Evolutionary conservation across 2,888 invertebrate genomes (phyloP).

Genomic region (Dicyrtomina minuta): DNA sequence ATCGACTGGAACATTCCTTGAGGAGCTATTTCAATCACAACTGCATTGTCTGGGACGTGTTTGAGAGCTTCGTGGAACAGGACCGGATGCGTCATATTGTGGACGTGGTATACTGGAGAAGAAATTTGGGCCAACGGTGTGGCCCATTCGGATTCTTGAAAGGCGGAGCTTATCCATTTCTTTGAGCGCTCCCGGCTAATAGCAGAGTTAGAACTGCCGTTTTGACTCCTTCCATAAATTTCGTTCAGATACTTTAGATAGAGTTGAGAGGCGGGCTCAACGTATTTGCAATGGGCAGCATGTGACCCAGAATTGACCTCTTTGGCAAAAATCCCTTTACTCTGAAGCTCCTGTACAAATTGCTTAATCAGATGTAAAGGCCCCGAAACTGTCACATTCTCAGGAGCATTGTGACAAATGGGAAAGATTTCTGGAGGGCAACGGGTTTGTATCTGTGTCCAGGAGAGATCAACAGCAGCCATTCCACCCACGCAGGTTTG

Average conservation of each 20-base stretch:
- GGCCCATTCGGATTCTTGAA: background rate
- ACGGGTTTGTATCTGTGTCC: conserved; percentile 65
- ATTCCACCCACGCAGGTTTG: conserved; percentile 55
- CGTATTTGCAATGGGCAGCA: conserved; percentile 70
- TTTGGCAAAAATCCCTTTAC: conserved; percentile 77
- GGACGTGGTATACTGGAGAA: background rate
- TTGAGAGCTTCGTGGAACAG: conserved; percentile 56
- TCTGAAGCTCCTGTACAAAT: conserved; percentile 69
- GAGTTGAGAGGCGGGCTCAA: conserved; percentile 45
- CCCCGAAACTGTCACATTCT: conserved; percentile 92
- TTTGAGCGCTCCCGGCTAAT: background rate
- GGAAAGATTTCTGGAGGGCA: conserved; percentile 77
- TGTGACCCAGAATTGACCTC: conserved; percentile 81
- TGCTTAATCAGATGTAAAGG: conserved; percentile 68
- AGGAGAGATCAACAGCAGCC: conserved; percentile 60
- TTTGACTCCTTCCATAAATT: background rate
- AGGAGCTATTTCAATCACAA: conserved; percentile 54
- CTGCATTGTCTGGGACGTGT: conserved; percentile 61
- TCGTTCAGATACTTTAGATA: background rate
- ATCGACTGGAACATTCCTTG: conserved; percentile 58
- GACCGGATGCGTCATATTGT: background rate
- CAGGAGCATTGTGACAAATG: conserved; percentile 93
- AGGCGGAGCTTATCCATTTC: conserved; percentile 7
- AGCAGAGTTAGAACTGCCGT: no score
- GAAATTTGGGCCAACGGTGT: conserved; percentile 54